These are phyloP conservation scores for Drosophila mettleri DNA, from an alignment of 2,888 invertebrate species.

Conservation along the genomic window DNA sequence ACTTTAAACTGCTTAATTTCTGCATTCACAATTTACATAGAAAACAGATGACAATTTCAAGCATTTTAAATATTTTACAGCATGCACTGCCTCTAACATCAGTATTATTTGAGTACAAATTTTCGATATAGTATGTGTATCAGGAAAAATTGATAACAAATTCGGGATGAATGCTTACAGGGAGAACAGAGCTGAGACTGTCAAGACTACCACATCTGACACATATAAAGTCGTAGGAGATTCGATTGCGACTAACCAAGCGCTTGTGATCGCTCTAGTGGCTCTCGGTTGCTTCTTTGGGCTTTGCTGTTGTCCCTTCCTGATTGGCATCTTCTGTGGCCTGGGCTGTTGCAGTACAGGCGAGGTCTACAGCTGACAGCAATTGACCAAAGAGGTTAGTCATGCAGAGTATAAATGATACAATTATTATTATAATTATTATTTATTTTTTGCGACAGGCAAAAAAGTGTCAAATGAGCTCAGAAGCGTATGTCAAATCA, in stretches of 20 bases:
- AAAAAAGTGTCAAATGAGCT: neutral
- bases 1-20: conserved; percentile 51
- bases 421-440: too few species aligned
- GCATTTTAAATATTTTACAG: neutral
- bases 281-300: neutral
- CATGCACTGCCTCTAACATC: conserved; percentile 5
- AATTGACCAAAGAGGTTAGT: too few species aligned
- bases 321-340: conserved; percentile 29
- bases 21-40: conserved; percentile 4
- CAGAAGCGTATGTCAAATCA: neutral
- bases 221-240: too few species aligned
- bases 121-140: neutral
- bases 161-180: neutral
- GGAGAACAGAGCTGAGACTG: neutral
- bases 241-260: neutral
- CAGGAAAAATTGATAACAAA: neutral
- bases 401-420: too few species aligned
- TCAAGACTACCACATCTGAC: neutral
- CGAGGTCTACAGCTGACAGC: neutral
- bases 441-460: too few species aligned
- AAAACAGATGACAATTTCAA: neutral
- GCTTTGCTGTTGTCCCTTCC: conserved; percentile 23
- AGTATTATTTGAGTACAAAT: neutral
- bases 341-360: conserved; percentile 14
- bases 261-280: conserved; percentile 5